Evolutionary conservation across 2,888 invertebrate species (phyloP).

Genomic region (Prostheceraeus crozeri): DNA sequence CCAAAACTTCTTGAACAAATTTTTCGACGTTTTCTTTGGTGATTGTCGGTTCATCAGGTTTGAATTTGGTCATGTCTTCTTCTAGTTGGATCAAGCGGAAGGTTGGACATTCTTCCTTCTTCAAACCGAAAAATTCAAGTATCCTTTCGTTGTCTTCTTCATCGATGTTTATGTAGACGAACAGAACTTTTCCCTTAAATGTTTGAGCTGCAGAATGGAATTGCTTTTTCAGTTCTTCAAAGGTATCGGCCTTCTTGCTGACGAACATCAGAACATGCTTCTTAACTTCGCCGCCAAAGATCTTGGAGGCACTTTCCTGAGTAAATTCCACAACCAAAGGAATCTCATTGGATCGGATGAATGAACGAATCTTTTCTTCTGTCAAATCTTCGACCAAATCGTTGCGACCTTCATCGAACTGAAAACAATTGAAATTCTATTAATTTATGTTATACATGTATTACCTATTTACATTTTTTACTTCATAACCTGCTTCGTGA

Average conservation of each 20-base stretch:
- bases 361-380: slow-evolving; percentile 68
- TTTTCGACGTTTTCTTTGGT: slow-evolving; percentile 65
- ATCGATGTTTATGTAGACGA: slow-evolving; percentile 87
- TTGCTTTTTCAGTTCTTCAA: slow-evolving; percentile 64
- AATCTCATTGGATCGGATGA: slow-evolving; percentile 73
- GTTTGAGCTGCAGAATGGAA: slow-evolving; percentile 76
- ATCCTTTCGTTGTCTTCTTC: slow-evolving; percentile 92
- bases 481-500: no score
- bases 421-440: no score
- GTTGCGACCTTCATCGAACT: slow-evolving; percentile 57
- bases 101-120: slow-evolving; percentile 67
- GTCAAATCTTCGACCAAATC: slow-evolving; percentile 59
- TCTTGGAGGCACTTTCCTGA: slow-evolving; percentile 91
- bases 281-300: slow-evolving; percentile 95
- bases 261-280: slow-evolving; percentile 89
- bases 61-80: slow-evolving; percentile 88
- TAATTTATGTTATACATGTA: not conserved
- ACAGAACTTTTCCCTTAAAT: slow-evolving; percentile 75
- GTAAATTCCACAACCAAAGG: slow-evolving; percentile 90
- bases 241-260: slow-evolving; percentile 67
- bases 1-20: slow-evolving; percentile 81
- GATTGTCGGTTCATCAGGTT: slow-evolving; percentile 66
- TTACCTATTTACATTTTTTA: no score
- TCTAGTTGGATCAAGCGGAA: slow-evolving; percentile 85
- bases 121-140: slow-evolving; percentile 97